Conservation (phyloP, 2,113 vertebrate genomes). For the Paedocypris sp. region DNA sequence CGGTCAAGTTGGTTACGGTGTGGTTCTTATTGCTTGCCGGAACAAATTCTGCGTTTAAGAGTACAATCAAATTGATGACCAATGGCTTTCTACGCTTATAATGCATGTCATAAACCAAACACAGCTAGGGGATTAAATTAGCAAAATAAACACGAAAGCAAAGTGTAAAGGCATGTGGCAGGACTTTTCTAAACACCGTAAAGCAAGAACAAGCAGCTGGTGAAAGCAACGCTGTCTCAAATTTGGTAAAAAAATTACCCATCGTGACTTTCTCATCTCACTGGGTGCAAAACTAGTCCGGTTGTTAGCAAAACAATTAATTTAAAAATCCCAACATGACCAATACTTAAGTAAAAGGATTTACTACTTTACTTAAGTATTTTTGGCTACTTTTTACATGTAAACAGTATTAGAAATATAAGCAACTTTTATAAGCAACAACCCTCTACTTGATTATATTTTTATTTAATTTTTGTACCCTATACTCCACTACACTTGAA, state of each 20-base stretch:
- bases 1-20: conserved; percentile 38
- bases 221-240: conserved; percentile 12
- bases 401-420: no score
- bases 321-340: no score
- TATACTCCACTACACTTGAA: no score
- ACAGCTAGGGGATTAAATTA: neutral
- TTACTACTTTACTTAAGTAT: no score
- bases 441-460: no score
- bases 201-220: neutral
- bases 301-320: neutral
- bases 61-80: no score
- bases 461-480: no score
- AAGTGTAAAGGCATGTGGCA: neutral
- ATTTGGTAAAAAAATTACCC: neutral
- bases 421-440: no score
- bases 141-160: conserved; percentile 4
- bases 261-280: neutral
- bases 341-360: no score
- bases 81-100: neutral
- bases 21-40: conserved; percentile 36
- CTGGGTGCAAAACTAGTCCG: neutral
- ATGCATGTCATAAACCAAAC: neutral
- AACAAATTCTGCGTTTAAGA: neutral
- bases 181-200: neutral
- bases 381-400: no score